Conservation (phyloP, 2,797 vertebrate genomes). For the Serranus cabrilla region DNA sequence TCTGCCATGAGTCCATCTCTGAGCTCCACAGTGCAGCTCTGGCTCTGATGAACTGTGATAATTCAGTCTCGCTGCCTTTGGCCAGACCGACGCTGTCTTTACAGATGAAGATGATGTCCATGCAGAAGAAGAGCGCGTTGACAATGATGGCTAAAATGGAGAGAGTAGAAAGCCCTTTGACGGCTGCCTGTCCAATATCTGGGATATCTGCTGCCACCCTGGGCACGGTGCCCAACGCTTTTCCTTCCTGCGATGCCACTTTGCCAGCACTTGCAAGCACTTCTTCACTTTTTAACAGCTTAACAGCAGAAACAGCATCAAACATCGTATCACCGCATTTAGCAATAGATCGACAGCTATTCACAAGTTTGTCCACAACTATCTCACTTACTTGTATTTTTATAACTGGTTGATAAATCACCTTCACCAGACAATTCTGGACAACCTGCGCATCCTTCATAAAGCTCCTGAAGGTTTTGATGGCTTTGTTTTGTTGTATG, state of each 20-base stretch:
- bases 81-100: conserved; percentile 79
- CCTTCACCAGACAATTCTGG: conserved; percentile 58
- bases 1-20: conserved; percentile 76
- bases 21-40: conserved; percentile 77
- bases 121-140: conserved; percentile 79
- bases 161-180: conserved; percentile 63
- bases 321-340: conserved; percentile 49
- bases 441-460: conserved; percentile 74
- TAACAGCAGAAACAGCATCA: conserved; percentile 54
- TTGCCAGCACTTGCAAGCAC: conserved; percentile 32
- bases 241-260: conserved; percentile 56
- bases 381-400: neutral
- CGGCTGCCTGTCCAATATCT: conserved; percentile 76
- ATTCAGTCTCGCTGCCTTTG: conserved; percentile 73
- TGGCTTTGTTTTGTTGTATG: conserved; percentile 59
- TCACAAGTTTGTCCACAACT: neutral
- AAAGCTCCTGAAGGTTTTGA: conserved; percentile 64
- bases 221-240: conserved; percentile 59
- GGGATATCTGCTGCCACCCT: conserved; percentile 75
- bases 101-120: conserved; percentile 82
- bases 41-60: conserved; percentile 77
- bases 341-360: neutral
- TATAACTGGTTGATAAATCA: too few species aligned
- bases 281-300: conserved; percentile 52
- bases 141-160: conserved; percentile 71